Base-by-base conservation (phyloP, 2,797 vertebrate genomes). In the Microcaecilia unicolor region DNA sequence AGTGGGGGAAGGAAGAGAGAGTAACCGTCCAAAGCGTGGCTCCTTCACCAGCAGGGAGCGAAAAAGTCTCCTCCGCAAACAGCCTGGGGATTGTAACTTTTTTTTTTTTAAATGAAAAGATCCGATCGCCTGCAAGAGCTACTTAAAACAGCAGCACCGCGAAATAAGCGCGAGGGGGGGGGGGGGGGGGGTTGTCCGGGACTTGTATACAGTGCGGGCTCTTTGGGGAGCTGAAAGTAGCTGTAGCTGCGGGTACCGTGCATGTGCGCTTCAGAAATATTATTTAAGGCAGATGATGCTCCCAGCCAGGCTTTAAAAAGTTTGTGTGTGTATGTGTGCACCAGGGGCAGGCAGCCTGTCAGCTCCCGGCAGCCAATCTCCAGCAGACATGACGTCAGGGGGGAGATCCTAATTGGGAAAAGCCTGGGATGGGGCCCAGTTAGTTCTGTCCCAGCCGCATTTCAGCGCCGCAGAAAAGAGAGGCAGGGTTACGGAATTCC, bases 341-440 rank as follows among this genome's bases (percentile, higher is more conserved):
- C 61, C 40, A 68, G 65, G 74, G 67, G 66, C 28, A 23, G 67
- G 66, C 28, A 23, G 36, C 20, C 56, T 78, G 80, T 72, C 80
- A 64, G 80, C 37, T 47, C 61, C 13, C 47, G 58, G 39, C 80
- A 81, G 78, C 86, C 88, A 76, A 84, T 88, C 86, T 82, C 74
- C 58, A 53, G 52, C 72, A 85, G 83, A 80, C 84, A 58, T 91
- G 90, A 94, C 89, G 88, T 92, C 89, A n/a, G n/a, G n/a, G 87
- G 68, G 66, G 59, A 70, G 71, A 47, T 57, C 67, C 68, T 72
- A 61, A 76, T 56, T 59, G 74, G 72, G 72, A 67, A 56, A 25
- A 28, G 17, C 34, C 31, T 22, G 52, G 16, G 49, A 22, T 21
- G 15, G 16, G 29, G 30, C 38, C 3, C 36, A 22, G 34, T 7